A percentile compares a stretch with the other conserved stretches of the same genome.
Conservation (phyloP, 2,113 vertebrate genomes). For the Xiphophorus maculatus region DNA sequence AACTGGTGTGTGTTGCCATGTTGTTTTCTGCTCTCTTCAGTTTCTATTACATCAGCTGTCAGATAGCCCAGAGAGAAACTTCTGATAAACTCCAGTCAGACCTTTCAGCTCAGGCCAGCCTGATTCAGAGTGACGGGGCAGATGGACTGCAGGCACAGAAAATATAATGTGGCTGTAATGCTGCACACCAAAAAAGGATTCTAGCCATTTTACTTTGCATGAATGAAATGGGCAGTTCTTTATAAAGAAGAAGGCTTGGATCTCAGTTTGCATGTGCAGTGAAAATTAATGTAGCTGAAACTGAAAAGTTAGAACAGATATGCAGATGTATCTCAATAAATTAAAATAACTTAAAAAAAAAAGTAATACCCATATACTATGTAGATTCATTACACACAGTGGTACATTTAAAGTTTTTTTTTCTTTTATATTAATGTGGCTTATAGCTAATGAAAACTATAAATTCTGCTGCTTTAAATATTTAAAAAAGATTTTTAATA, state of each 20-base stretch:
- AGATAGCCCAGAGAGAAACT: conserved; percentile 46
- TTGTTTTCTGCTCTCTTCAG: conserved; percentile 49
- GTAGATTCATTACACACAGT: background rate
- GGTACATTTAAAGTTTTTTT: background rate
- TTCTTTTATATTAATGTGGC: too few species aligned
- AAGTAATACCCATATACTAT: background rate
- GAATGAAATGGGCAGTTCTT: background rate
- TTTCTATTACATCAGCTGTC: conserved; percentile 63
- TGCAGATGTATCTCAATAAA: too few species aligned
- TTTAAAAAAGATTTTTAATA: too few species aligned
- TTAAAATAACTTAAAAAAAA: too few species aligned
- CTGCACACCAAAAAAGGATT: background rate
- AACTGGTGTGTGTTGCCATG: conserved; percentile 3
- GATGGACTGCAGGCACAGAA: conserved; percentile 17
- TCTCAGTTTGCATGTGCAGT: background rate
- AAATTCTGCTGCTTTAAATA: too few species aligned
- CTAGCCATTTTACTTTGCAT: background rate
- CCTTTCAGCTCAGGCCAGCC: conserved; percentile 40
- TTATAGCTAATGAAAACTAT: too few species aligned
- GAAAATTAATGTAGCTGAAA: background rate
- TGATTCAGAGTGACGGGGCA: conserved; percentile 59
- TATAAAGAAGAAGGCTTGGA: background rate
- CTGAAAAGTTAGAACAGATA: background rate
- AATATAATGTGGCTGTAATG: conserved; percentile 9
- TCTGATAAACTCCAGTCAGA: conserved; percentile 54